Evolutionary conservation across 1,140 invertebrate genomes (phyloP).

Genomic region (Gerris buenoi): DNA sequence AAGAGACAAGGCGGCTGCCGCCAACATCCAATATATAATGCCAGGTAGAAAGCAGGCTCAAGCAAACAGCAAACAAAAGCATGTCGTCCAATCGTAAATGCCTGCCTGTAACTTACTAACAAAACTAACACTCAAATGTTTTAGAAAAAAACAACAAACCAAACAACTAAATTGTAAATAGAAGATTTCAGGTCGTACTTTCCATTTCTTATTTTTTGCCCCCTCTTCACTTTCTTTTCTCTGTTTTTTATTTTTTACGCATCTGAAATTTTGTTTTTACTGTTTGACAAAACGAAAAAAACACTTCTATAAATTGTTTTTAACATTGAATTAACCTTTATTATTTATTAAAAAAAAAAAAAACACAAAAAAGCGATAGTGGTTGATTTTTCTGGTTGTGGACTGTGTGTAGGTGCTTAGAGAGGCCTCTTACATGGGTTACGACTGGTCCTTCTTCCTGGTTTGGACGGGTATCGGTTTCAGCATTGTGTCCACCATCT

Average conservation of each 20-base stretch:
- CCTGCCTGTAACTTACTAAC: not conserved
- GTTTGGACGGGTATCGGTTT: constrained; percentile 87
- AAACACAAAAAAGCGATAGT: not conserved
- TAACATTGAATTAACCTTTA: not conserved
- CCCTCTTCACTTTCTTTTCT: too few relatives aligned
- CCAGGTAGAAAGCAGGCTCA: constrained; percentile 45
- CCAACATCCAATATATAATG: constrained; percentile 76
- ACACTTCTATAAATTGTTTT: not conserved
- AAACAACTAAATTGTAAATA: too few relatives aligned
- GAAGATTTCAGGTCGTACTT: too few relatives aligned
- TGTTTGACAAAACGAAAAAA: too few relatives aligned
- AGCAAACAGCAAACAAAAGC: not conserved
- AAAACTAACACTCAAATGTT: too few relatives aligned
- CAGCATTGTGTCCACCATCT: constrained; percentile 70
- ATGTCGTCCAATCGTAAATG: not conserved
- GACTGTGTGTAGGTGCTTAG: constrained; percentile 52
- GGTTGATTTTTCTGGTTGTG: not conserved
- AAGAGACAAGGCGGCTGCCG: constrained; percentile 39
- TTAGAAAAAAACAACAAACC: too few relatives aligned
- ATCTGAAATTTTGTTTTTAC: not conserved
- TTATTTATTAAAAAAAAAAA: not conserved
- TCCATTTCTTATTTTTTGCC: too few relatives aligned
- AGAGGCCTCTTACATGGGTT: constrained; percentile 68
- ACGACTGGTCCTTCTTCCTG: constrained; percentile 90
- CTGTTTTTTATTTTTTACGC: not conserved